Percentiles rank a stretch among this genome's conserved stretches.
phyloP scores from a whole-genome alignment of 2,797 vertebrate species.

The Leuciscus waleckii region DNA sequence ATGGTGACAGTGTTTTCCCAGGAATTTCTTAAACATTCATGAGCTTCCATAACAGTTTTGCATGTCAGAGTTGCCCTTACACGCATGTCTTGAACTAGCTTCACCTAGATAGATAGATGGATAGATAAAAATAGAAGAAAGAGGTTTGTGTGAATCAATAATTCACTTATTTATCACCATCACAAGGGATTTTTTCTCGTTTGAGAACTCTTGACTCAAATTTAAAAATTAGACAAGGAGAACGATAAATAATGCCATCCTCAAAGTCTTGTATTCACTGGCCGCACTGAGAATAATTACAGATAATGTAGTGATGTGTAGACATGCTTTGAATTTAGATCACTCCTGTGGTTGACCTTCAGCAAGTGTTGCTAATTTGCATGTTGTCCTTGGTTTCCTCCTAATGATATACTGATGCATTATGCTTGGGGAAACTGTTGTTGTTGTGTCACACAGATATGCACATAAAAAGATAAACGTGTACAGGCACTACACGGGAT shows the following conservation, averaged over 20 bases:
- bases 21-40: slow-evolving; percentile 58
- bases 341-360: slow-evolving; percentile 27
- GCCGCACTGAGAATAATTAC: slow-evolving; percentile 34
- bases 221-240: slow-evolving; percentile 9
- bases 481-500: slow-evolving; percentile 19
- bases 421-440: not conserved
- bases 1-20: not conserved
- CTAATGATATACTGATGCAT: slow-evolving; percentile 35
- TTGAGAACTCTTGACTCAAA: slow-evolving; percentile 7
- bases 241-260: slow-evolving; percentile 10
- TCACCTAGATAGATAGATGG: not conserved
- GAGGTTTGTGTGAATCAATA: not conserved
- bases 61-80: slow-evolving; percentile 24
- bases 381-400: slow-evolving; percentile 18
- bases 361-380: slow-evolving; percentile 42
- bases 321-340: slow-evolving; percentile 40
- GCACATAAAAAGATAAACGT: slow-evolving; percentile 25
- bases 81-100: not conserved
- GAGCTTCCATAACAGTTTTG: slow-evolving; percentile 24
- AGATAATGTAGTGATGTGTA: slow-evolving; percentile 40
- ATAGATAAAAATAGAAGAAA: not conserved
- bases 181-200: not conserved
- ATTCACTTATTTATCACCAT: not conserved
- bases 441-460: slow-evolving; percentile 56
- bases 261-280: slow-evolving; percentile 36